Base-by-base conservation (phyloP, 1,140 invertebrate species). In the Trichonephila inaurata region DNA sequence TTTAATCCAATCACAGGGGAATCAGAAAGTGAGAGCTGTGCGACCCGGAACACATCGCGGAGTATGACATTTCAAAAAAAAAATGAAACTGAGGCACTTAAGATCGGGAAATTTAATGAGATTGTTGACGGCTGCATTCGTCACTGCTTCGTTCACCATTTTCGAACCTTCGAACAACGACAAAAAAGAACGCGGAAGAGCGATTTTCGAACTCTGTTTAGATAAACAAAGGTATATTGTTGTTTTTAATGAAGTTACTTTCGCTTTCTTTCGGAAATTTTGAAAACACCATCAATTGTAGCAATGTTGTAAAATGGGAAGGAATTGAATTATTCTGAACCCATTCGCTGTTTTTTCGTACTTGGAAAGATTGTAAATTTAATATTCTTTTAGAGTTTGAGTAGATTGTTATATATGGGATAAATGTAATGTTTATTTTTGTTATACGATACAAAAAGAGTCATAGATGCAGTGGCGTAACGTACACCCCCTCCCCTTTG, bases 1-100 rank as follows among this genome's bases (percentile, higher is more conserved):
- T 69, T 69, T 69, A 69, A 69, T 69, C 66, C 21, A 69, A 69
- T 69, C 66, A 69, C n/a, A 69, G 14, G n/a, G 66, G 24, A 24
- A 24, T 6, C 5, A 5, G 19, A n/a, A 24, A 24, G 64, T 12
- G 64, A 64, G n/a, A 24, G 24, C 10, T 14, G 66, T 24, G 21
- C 66, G 66, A 69, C 66, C 51, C 51, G 51, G 51, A 51, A 51
- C 51, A 69, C 66, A 24, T 69, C 66, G 66, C 2, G n/a, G 66
- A n/a, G 66, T 24, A 51, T 69, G 66, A 69, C 66, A 69, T 69
- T 69, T 28, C 0, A 69, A 69, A 51, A 51, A 51, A 69, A 28
- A 69, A 69, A 69, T 69, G 64, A 69, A 69, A 28, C n/a, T 24
- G 64, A 24, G 64, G 19, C 64, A 69, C 64, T 69, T 69, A 69